These are phyloP conservation scores for Panopea generosa DNA, from an alignment of 2,888 invertebrate species.

Conservation along the genomic window DNA sequence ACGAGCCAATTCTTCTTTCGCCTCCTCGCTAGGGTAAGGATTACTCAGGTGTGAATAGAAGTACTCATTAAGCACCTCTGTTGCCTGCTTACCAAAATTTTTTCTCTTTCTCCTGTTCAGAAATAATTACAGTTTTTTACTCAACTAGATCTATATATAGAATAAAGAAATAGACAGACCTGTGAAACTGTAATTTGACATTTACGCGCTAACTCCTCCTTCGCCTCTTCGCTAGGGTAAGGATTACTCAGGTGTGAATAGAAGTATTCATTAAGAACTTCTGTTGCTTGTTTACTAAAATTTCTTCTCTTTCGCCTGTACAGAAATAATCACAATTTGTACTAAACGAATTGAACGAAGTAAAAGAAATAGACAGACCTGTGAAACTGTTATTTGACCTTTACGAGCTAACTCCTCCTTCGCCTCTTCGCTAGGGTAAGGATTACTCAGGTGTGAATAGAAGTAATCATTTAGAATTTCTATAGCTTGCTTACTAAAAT, in stretches of 20 bases:
- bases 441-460: conserved; percentile 99
- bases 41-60: conserved; percentile 99
- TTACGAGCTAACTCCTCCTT: conserved; percentile 99
- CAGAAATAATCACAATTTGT: conserved; percentile 29
- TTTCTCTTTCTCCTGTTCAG: conserved; percentile 91
- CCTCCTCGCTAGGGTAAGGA: conserved; percentile 99
- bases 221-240: conserved; percentile 99
- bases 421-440: conserved; percentile 99
- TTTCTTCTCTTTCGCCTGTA: conserved; percentile 94
- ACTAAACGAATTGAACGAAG: not conserved
- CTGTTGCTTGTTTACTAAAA: conserved; percentile 99
- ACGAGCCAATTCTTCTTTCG: conserved; percentile 99
- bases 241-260: conserved; percentile 99
- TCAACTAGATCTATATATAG: too few species aligned
- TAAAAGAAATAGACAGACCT: conserved; percentile 87
- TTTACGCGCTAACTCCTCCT: conserved; percentile 99
- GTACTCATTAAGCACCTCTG: conserved; percentile 99
- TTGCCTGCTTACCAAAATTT: conserved; percentile 99
- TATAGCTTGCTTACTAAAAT: conserved; percentile 99
- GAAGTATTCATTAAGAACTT: conserved; percentile 99
- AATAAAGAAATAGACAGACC: conserved; percentile 87
- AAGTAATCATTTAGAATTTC: conserved; percentile 99
- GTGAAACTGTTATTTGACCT: conserved; percentile 99
- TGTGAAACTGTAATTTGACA: conserved; percentile 99
- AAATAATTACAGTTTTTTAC: conserved; percentile 5